Evolutionary conservation across 2,797 vertebrate genomes (phyloP).

Genomic region (Leptatherina wallacei): DNA sequence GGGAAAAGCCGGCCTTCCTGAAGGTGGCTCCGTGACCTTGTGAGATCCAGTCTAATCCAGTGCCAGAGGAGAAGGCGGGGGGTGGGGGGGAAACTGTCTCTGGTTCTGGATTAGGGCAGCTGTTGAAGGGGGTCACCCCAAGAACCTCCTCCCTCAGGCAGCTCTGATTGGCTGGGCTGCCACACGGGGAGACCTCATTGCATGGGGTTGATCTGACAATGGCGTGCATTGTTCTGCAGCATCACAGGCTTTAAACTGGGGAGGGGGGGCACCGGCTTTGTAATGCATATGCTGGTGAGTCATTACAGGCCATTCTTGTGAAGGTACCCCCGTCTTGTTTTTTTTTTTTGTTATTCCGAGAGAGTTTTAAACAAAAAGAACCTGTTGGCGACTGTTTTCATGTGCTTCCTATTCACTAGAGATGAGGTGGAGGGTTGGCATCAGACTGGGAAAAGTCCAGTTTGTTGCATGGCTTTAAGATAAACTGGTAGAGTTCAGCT

Average conservation of each 20-base stretch:
- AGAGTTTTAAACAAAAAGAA: too few species aligned
- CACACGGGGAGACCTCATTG: too few species aligned
- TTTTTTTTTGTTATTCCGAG: neutral
- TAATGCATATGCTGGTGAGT: slow-evolving; percentile 74
- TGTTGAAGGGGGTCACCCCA: slow-evolving; percentile 75
- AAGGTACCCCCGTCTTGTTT: slow-evolving; percentile 50
- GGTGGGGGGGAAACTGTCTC: slow-evolving; percentile 71
- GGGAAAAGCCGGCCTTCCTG: slow-evolving; percentile 72
- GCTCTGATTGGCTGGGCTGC: slow-evolving; percentile 67
- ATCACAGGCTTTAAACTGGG: slow-evolving; percentile 68
- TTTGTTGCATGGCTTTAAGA: neutral
- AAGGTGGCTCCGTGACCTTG: slow-evolving; percentile 61
- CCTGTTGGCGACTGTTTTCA: slow-evolving; percentile 1
- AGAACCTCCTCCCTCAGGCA: slow-evolving; percentile 44
- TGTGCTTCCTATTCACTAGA: neutral
- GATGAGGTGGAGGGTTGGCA: neutral
- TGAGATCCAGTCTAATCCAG: slow-evolving; percentile 68
- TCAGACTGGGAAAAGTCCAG: slow-evolving; percentile 1
- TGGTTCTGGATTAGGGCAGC: slow-evolving; percentile 77
- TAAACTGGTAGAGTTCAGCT: too few species aligned
- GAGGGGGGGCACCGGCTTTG: slow-evolving; percentile 72
- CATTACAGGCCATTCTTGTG: slow-evolving; percentile 59
- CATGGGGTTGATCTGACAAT: slow-evolving; percentile 80
- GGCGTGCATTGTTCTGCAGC: slow-evolving; percentile 74
- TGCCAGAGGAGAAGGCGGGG: too few species aligned